Percentiles rank a stretch among this genome's conserved stretches.
Evolutionary conservation across 1,140 invertebrate genomes (phyloP).

Genomic region (Drosophila aff.): DNA sequence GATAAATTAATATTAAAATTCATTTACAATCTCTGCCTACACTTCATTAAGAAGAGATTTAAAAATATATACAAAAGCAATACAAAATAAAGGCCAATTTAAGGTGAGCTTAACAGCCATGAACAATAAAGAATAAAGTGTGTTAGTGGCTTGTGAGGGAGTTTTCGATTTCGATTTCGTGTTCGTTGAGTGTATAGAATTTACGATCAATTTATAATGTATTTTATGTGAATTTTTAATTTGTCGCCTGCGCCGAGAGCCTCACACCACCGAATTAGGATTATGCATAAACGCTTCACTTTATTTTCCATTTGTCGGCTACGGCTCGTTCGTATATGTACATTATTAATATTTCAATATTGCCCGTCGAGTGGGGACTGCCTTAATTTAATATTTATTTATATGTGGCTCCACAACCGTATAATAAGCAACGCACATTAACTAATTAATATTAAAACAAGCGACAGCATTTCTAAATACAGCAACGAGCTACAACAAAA

Average conservation of each 20-base stretch:
- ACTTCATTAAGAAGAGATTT: constrained; percentile 41
- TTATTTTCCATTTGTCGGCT: constrained; percentile 47
- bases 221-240: constrained; percentile 67
- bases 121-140: constrained; percentile 26
- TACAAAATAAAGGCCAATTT: constrained; percentile 10
- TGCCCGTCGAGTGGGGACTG: constrained; percentile 33
- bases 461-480: constrained; percentile 38
- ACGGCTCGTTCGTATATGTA: constrained; percentile 34
- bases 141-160: constrained; percentile 9
- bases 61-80: constrained; percentile 23
- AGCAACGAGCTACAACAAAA: constrained; percentile 14
- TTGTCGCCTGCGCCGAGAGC: constrained; percentile 38
- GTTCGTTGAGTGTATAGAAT: constrained; percentile 47
- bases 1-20: constrained; percentile 37
- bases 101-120: constrained; percentile 29
- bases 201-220: constrained; percentile 69
- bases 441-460: constrained; percentile 80
- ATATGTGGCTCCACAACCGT: constrained; percentile 43
- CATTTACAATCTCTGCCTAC: constrained; percentile 35
- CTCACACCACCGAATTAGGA: constrained; percentile 41
- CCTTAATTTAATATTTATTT: constrained; percentile 67
- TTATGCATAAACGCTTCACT: constrained; percentile 51
- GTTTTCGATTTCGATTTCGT: constrained; percentile 15
- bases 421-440: constrained; percentile 62
- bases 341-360: constrained; percentile 60